Evolutionary conservation across 2,888 invertebrate genomes (phyloP).

Genomic region (Neoaliturus tenellus): DNA sequence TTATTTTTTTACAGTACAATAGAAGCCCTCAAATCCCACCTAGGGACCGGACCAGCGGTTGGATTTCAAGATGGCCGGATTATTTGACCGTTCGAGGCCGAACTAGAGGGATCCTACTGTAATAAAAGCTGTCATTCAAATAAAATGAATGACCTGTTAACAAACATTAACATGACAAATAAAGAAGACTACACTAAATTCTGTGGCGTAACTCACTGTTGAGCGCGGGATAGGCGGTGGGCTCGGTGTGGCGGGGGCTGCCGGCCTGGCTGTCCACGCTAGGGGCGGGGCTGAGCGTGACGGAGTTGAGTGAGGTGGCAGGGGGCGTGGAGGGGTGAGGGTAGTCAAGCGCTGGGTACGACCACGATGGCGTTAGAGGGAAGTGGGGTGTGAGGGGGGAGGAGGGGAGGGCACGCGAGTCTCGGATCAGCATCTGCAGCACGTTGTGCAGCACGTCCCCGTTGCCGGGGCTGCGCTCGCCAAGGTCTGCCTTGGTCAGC

Average conservation of each 20-base stretch:
- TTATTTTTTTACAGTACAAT: too few species aligned
- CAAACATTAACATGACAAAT: too few species aligned
- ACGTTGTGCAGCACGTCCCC: slow-evolving; percentile 97
- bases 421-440: slow-evolving; percentile 89
- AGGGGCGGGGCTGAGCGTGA: slow-evolving; percentile 93
- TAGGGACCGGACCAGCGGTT: too few species aligned
- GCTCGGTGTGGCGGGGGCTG: slow-evolving; percentile 49
- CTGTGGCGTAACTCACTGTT: slow-evolving; percentile 38
- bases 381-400: slow-evolving; percentile 71
- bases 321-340: slow-evolving; percentile 71
- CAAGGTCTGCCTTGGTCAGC: slow-evolving; percentile 91
- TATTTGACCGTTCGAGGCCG: too few species aligned
- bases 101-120: too few species aligned
- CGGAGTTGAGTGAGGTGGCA: slow-evolving; percentile 81
- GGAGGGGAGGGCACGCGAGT: slow-evolving; percentile 70
- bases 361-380: slow-evolving; percentile 71
- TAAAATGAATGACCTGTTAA: too few species aligned
- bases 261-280: slow-evolving; percentile 75
- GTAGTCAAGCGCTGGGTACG: slow-evolving; percentile 79
- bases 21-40: too few species aligned
- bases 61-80: too few species aligned
- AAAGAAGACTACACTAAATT: too few species aligned
- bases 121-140: too few species aligned
- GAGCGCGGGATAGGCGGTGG: slow-evolving; percentile 51
- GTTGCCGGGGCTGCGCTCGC: slow-evolving; percentile 93